A percentile compares a stretch with the other conserved stretches of the same genome.
These are phyloP conservation scores for Shargacucullia verbasci DNA, from an alignment of 2,888 invertebrate genomes.

Conservation along the genomic window DNA sequence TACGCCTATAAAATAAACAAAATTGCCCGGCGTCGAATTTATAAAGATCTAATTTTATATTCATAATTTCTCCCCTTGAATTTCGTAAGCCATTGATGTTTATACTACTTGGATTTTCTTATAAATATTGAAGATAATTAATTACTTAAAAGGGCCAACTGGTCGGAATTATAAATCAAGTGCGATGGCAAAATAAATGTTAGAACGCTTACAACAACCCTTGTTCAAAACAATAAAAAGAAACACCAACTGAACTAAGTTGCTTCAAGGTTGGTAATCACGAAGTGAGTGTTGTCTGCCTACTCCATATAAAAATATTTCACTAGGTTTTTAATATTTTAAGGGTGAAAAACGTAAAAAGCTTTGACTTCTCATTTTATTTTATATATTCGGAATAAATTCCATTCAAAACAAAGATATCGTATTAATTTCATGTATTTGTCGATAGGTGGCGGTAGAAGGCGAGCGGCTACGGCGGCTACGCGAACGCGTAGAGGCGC, in stretches of 20 bases:
- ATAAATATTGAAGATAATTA: slow-evolving; percentile 2
- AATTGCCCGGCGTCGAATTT: slow-evolving; percentile 55
- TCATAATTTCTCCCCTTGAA: slow-evolving; percentile 33
- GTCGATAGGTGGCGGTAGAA: slow-evolving; percentile 92
- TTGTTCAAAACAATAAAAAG: slow-evolving; percentile 35
- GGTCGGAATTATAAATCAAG: slow-evolving; percentile 22
- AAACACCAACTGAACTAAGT: too few relatives aligned
- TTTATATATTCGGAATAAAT: too few relatives aligned
- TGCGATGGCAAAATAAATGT: slow-evolving; percentile 20
- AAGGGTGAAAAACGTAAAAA: too few relatives aligned
- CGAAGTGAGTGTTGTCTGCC: too few relatives aligned
- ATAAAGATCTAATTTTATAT: slow-evolving; percentile 57
- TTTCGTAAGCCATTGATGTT: slow-evolving; percentile 19
- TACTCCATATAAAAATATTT: too few relatives aligned
- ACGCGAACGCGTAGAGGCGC: slow-evolving; percentile 97
- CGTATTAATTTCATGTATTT: slow-evolving; percentile 25
- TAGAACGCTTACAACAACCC: slow-evolving; percentile 21
- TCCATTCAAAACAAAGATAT: too few relatives aligned
- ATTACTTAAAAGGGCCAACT: slow-evolving; percentile 1
- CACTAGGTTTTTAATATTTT: too few relatives aligned
- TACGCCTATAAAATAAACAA: slow-evolving; percentile 73
- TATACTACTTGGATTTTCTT: slow-evolving; percentile 18
- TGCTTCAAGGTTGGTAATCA: slow-evolving; percentile 7
- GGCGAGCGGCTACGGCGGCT: slow-evolving; percentile 96
- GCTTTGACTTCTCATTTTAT: too few relatives aligned